A percentile compares a stretch with the other conserved stretches of the same genome.
phyloP scores from a whole-genome alignment of 2,888 invertebrate species.

The Thysanoteuthis rhombus region DNA sequence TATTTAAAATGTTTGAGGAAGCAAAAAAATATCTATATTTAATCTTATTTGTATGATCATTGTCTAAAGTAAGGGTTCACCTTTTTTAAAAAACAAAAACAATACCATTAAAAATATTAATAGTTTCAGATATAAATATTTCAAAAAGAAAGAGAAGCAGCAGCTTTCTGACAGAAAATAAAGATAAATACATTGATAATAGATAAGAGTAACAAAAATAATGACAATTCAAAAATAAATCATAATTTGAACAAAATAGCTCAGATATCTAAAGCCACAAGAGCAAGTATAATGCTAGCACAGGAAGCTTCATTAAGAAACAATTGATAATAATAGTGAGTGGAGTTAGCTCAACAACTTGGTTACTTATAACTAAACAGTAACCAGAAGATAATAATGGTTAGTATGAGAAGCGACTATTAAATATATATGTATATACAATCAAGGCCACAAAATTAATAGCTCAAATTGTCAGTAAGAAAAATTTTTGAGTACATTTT shows the following conservation, averaged over 20 bases:
- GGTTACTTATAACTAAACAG: background rate
- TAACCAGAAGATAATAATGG: background rate
- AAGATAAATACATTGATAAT: background rate
- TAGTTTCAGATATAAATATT: background rate
- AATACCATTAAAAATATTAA: too few species aligned
- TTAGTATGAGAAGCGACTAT: background rate
- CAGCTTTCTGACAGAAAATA: background rate
- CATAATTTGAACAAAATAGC: background rate
- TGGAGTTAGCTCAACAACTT: background rate
- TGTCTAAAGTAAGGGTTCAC: too few species aligned
- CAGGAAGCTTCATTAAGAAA: background rate
- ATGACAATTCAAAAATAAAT: background rate
- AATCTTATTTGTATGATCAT: too few species aligned
- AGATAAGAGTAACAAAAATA: background rate
- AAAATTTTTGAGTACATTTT: too few species aligned
- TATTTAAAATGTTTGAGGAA: too few species aligned
- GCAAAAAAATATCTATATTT: too few species aligned
- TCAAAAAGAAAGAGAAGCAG: background rate
- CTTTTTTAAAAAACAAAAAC: too few species aligned
- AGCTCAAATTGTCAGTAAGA: too few species aligned
- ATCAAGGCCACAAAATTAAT: too few species aligned
- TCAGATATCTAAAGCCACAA: background rate
- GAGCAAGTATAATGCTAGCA: background rate
- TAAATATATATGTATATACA: too few species aligned
- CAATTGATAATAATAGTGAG: background rate